Percentiles rank a stretch among this genome's conserved stretches.
Conservation (phyloP, 1,140 invertebrate genomes). For the Uloborus diversus region DNA sequence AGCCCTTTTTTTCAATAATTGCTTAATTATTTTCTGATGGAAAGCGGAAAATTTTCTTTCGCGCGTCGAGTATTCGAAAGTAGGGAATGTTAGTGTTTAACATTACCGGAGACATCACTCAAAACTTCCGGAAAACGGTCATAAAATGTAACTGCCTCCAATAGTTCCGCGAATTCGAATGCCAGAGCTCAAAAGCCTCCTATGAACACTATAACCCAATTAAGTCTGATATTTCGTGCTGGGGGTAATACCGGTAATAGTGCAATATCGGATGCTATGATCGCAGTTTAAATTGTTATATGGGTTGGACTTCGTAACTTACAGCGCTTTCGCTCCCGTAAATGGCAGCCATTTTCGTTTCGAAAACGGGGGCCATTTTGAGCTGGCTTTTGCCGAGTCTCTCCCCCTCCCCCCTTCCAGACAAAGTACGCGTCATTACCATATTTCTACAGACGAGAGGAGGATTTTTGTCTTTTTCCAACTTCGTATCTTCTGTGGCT, state of each 20-base stretch:
- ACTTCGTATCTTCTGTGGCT: no score
- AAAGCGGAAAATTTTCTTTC: no score
- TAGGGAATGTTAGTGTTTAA: not conserved
- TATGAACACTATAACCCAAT: conserved; percentile 16
- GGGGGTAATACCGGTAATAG: conserved; percentile 6
- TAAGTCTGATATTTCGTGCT: conserved; percentile 17
- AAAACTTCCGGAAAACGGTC: conserved; percentile 14
- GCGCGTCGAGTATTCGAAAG: no score
- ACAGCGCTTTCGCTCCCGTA: not conserved
- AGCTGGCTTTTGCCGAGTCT: not conserved
- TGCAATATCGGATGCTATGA: conserved; percentile 24
- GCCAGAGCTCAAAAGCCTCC: not conserved
- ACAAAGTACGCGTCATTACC: conserved; percentile 23
- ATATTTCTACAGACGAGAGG: conserved; percentile 25
- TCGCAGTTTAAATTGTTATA: conserved; percentile 26
- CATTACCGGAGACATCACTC: not conserved
- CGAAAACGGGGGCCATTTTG: conserved; percentile 1
- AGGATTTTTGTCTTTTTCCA: not conserved
- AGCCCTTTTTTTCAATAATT: no score
- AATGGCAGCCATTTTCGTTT: conserved; percentile 28
- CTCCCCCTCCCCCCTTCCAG: not conserved
- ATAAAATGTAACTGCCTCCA: conserved; percentile 16
- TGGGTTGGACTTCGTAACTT: not conserved
- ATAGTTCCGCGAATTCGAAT: conserved; percentile 17
- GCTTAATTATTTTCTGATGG: no score